Evolutionary conservation across 2,797 vertebrate genomes (phyloP).

Genomic region (Toxotes lorentzi): DNA sequence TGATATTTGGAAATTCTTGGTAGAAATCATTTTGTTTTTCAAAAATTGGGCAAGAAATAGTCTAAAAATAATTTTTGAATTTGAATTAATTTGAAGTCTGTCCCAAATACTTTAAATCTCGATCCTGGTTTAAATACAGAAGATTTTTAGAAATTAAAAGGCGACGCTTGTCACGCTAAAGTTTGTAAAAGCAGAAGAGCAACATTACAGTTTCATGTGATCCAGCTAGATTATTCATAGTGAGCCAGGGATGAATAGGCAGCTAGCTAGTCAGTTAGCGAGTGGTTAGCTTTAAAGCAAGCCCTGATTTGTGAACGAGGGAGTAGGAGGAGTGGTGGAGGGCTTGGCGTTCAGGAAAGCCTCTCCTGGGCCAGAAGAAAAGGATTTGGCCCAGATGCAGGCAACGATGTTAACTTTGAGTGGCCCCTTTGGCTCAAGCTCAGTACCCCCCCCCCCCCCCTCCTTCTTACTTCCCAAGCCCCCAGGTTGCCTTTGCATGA

Average conservation of each 20-base stretch:
- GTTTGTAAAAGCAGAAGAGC: constrained; percentile 10
- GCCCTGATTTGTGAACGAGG: constrained; percentile 70
- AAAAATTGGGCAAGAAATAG: background rate
- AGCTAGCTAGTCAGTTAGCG: constrained; percentile 71
- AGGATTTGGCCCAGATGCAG: constrained; percentile 88
- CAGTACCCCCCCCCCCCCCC: constrained; percentile 62
- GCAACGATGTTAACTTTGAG: constrained; percentile 90
- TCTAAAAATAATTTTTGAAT: background rate
- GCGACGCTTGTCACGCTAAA: background rate
- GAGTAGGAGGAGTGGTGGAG: constrained; percentile 67
- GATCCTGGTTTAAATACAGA: background rate
- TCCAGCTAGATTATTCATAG: constrained; percentile 54
- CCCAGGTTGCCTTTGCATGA: constrained; percentile 99
- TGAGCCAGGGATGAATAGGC: constrained; percentile 54
- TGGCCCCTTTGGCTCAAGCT: constrained; percentile 85
- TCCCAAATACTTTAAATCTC: background rate
- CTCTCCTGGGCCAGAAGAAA: constrained; percentile 81
- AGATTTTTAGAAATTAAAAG: background rate
- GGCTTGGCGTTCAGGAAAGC: constrained; percentile 72
- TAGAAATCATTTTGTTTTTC: background rate
- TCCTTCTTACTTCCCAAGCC: constrained; percentile 87
- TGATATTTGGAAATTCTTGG: background rate
- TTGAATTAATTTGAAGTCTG: background rate
- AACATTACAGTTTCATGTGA: constrained; percentile 13
- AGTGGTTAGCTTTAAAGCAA: constrained; percentile 71